These are phyloP conservation scores for Cryptoprocta ferox DNA, from an alignment of 2,797 vertebrate genomes.

Conservation along the genomic window DNA sequence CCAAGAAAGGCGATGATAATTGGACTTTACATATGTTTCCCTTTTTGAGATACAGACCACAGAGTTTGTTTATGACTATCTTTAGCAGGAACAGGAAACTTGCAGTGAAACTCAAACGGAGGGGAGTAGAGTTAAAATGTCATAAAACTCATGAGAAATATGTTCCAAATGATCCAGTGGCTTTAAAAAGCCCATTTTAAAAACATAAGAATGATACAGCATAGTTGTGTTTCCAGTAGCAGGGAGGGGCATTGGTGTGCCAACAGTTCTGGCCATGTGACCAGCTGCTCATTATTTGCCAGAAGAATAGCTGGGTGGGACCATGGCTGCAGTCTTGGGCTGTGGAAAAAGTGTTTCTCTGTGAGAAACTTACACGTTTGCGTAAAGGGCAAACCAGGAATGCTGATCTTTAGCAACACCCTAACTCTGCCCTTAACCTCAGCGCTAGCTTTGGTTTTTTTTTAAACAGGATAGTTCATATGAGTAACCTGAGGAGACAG, in stretches of 20 bases:
- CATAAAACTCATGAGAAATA: constrained; percentile 61
- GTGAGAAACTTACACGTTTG: constrained; percentile 30
- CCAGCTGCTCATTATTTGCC: neutral
- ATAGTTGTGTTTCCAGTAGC: neutral
- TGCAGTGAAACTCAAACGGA: constrained; percentile 42
- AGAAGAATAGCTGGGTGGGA: constrained; percentile 5
- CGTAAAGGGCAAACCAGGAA: constrained; percentile 13
- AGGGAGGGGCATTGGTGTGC: neutral
- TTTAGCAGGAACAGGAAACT: constrained; percentile 74
- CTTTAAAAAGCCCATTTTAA: constrained; percentile 56
- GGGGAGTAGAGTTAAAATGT: constrained; percentile 57
- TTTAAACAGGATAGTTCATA: constrained; percentile 9
- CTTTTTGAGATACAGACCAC: constrained; percentile 70
- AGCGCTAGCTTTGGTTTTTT: constrained; percentile 11
- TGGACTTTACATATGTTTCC: constrained; percentile 66
- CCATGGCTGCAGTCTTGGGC: neutral
- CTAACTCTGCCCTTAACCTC: neutral
- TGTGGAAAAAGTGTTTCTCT: constrained; percentile 23
- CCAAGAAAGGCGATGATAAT: constrained; percentile 31
- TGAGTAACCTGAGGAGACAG: neutral
- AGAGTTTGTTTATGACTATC: constrained; percentile 77
- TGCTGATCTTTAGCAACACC: neutral
- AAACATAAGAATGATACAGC: neutral
- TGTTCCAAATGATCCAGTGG: constrained; percentile 37
- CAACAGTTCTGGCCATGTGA: constrained; percentile 11